phyloP scores from a whole-genome alignment of 2,797 vertebrate genomes.

The Holocentrus rufus region DNA sequence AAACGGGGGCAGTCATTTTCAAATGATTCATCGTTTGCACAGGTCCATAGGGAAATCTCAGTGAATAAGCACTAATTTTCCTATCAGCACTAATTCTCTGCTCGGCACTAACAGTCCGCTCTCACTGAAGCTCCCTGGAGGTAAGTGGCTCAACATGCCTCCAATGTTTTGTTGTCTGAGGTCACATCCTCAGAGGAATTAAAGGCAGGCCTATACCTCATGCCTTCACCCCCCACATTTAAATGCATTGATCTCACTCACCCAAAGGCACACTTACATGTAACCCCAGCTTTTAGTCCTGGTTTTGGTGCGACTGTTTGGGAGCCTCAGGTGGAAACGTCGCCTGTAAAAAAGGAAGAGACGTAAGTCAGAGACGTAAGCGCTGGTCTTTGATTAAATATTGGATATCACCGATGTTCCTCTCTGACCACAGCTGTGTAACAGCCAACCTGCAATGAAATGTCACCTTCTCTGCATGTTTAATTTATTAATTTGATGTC shows the following conservation, averaged over 20 bases:
- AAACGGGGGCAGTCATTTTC: slow-evolving; percentile 62
- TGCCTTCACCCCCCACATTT: slow-evolving; percentile 50
- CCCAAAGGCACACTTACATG: slow-evolving; percentile 66
- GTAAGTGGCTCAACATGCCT: slow-evolving; percentile 84
- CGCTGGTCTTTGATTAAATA: too few species aligned
- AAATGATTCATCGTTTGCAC: slow-evolving; percentile 66
- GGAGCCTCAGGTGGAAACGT: slow-evolving; percentile 35
- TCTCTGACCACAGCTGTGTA: too few species aligned
- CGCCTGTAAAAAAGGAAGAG: slow-evolving; percentile 35
- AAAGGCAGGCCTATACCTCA: slow-evolving; percentile 76
- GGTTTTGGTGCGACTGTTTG: not conserved
- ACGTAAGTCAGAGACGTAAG: too few species aligned
- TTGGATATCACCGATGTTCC: not conserved
- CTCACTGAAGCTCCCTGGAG: slow-evolving; percentile 72
- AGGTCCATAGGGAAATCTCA: slow-evolving; percentile 64
- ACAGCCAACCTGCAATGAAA: too few species aligned
- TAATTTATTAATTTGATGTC: not conserved
- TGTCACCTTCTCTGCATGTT: too few species aligned
- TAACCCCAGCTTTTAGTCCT: slow-evolving; percentile 51
- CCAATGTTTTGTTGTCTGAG: slow-evolving; percentile 79
- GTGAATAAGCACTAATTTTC: slow-evolving; percentile 80
- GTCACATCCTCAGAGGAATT: slow-evolving; percentile 85
- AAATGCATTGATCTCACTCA: slow-evolving; percentile 77
- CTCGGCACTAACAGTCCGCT: slow-evolving; percentile 62
- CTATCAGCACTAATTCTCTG: slow-evolving; percentile 74